A percentile compares a stretch with the other conserved stretches of the same genome.
Conservation (phyloP, 2,113 vertebrate genomes). For the Cinclus mexicanus region DNA sequence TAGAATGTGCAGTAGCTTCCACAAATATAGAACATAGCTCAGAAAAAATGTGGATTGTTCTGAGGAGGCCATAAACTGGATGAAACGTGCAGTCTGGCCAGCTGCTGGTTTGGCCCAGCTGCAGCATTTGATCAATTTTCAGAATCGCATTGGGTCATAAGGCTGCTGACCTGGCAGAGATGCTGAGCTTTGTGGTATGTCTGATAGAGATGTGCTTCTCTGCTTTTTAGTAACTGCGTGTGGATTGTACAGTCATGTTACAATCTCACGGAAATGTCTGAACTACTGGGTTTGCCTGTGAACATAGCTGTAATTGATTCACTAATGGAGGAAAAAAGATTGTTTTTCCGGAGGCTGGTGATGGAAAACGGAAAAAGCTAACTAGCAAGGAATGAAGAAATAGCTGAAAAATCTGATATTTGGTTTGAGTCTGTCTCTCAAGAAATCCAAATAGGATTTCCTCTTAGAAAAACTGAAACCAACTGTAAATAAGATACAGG, state of each 20-base stretch:
- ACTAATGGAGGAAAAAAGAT: not conserved
- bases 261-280: not conserved
- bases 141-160: not conserved
- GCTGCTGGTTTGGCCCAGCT: not conserved
- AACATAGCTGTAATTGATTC: not conserved
- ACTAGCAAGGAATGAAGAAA: not conserved
- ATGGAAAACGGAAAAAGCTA: conserved; percentile 13
- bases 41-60: not conserved
- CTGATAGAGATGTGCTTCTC: not conserved
- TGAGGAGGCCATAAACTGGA: not conserved
- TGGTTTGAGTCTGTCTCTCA: not conserved
- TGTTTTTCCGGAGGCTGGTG: not conserved
- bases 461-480: not conserved
- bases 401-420: not conserved
- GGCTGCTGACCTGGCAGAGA: conserved; percentile 1
- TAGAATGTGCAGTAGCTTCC: not conserved
- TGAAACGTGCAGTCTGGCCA: not conserved
- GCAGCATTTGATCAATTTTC: not conserved
- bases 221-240: not conserved
- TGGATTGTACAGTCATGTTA: not conserved
- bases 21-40: not conserved
- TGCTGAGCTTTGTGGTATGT: not conserved
- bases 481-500: not conserved
- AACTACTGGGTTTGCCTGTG: not conserved
- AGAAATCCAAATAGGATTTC: conserved; percentile 51